A percentile compares a stretch with the other conserved stretches of the same genome.
Conservation (phyloP, 2,888 invertebrate species). For the Drosophila setosimentum region DNA sequence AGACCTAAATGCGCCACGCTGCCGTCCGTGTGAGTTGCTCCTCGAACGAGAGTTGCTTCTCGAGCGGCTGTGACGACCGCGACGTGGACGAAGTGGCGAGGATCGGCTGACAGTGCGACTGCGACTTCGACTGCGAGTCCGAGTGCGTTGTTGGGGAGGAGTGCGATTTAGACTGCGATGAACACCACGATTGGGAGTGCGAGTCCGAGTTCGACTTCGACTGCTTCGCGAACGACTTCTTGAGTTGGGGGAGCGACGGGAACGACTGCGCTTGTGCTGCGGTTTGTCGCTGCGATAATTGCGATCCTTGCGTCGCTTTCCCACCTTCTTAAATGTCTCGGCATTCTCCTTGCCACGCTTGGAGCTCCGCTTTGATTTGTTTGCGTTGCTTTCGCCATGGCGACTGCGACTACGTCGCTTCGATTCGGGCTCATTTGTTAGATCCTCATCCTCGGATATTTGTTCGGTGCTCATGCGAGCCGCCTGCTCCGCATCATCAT, state of each 20-base stretch:
- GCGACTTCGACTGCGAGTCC: conserved; percentile 19
- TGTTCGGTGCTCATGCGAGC: conserved; percentile 89
- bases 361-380: conserved; percentile 53
- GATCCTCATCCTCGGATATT: conserved; percentile 90
- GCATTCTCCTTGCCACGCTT: conserved; percentile 84
- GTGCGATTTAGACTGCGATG: conserved; percentile 4
- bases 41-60: conserved; percentile 65
- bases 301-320: conserved; percentile 91
- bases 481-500: conserved; percentile 26
- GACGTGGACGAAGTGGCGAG: conserved; percentile 50
- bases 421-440: conserved; percentile 57
- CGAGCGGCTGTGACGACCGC: conserved; percentile 60
- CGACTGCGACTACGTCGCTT: conserved; percentile 49
- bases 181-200: conserved; percentile 3
- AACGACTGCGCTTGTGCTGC: conserved; percentile 35
- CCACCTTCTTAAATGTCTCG: conserved; percentile 91
- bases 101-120: conserved; percentile 47
- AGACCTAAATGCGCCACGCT: conserved; percentile 22
- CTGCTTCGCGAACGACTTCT: conserved; percentile 7
- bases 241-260: conserved; percentile 43
- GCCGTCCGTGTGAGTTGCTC: conserved; percentile 55
- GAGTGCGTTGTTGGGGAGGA: background rate
- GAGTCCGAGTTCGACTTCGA: conserved; percentile 1
- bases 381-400: conserved; percentile 28
- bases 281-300: conserved; percentile 91